Evolutionary conservation across 2,888 invertebrate species (phyloP), one percentile per base, ranked within the genome.

Genomic region (Augiades crinisus): DNA sequence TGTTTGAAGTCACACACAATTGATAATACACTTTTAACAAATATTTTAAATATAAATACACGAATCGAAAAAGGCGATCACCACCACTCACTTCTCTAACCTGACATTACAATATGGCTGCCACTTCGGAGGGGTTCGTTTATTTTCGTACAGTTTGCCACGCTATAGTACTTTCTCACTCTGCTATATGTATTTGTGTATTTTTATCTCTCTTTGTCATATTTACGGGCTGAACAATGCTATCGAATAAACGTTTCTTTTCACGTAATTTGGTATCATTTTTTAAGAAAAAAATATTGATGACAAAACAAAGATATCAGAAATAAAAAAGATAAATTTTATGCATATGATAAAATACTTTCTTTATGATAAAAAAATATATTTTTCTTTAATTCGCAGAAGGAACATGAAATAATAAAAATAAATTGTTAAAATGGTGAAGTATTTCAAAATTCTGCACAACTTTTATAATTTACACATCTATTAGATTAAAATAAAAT

Each of bases 101-200:
- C 74, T 85, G 82, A 83, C 84, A 85, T 75, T 69, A 81, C 84
- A 87, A 87, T 72, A 87, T 88, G 87, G 87, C 86, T 83, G 67
- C 78, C 54, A 24, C 33, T 59, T 78, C 74, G 74, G 60, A 50
- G 53, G 37, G 38, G 58, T 61, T 76, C 78, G 77, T 61, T 58
- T 47, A 41, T 21, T 24, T 56, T 74, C 78, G 74, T 57, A 22
- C 31, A 47, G 37, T 51, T 53, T 16, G 30, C 22, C 49, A 62
- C 69, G 71, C 57, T 53, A 1, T 21, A 50, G 69, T 55, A 31
- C 57, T 47, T 47, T 72, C 68, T 60, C 59, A 52, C 53, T 68
- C 55, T 53, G 2, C 13, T 50, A 14, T 40, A 7, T 0, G 3
- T 2, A n/a, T 4, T 14, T 17, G 12, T 3, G 1, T 12, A 8